phyloP scores from a whole-genome alignment of 2,797 vertebrate species.

The Aythya fuligula region DNA sequence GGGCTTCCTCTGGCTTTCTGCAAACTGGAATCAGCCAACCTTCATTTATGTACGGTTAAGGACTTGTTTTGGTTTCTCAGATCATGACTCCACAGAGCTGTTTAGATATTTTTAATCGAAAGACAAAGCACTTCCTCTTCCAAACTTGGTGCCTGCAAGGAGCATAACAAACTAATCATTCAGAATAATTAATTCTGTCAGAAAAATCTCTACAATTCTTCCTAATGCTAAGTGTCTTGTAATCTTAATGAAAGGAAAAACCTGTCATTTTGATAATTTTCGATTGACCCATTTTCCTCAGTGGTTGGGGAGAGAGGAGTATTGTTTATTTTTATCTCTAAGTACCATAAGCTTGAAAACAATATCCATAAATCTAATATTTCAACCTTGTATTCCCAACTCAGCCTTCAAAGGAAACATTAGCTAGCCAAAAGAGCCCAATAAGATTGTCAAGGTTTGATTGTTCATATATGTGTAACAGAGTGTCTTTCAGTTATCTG shows the following conservation, averaged over 20 bases:
- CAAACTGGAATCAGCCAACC: conserved; percentile 48
- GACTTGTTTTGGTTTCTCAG: conserved; percentile 74
- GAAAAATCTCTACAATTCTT: conserved; percentile 70
- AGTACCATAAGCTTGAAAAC: conserved; percentile 13
- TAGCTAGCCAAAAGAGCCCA: not conserved
- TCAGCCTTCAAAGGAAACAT: conserved; percentile 50
- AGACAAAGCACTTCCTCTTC: conserved; percentile 76
- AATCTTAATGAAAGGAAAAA: conserved; percentile 67
- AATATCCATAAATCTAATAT: conserved; percentile 23
- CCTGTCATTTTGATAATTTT: conserved; percentile 60
- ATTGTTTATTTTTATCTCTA: conserved; percentile 43
- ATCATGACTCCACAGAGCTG: conserved; percentile 72
- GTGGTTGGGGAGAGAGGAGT: not conserved
- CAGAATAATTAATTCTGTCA: conserved; percentile 76
- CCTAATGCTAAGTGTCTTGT: conserved; percentile 44
- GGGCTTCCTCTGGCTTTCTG: conserved; percentile 60
- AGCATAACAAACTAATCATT: conserved; percentile 70
- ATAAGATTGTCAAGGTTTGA: not conserved
- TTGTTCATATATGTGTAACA: not conserved
- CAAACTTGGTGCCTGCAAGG: conserved; percentile 63
- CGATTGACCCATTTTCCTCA: conserved; percentile 62
- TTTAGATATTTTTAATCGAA: conserved; percentile 76
- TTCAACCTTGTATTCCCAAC: not conserved
- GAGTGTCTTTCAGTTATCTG: conserved; percentile 4
- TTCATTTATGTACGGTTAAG: conserved; percentile 70